Conservation (phyloP, 2,888 invertebrate genomes). For the Eutolmus rufibarbis region DNA sequence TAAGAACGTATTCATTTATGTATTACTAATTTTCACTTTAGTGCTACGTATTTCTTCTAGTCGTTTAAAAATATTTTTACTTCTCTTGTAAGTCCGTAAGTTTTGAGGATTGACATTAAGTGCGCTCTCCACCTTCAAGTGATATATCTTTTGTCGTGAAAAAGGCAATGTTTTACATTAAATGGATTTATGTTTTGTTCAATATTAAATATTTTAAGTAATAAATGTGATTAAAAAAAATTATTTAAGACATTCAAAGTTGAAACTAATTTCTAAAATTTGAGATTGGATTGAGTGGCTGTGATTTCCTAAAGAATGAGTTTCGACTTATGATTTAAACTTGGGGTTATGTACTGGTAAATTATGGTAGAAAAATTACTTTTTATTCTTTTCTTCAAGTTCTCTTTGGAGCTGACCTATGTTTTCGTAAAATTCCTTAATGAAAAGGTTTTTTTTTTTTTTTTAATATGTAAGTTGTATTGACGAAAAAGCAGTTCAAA, state of each 20-base stretch:
- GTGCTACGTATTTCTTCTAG: not conserved
- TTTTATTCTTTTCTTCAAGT: not conserved
- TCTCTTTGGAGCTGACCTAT: not conserved
- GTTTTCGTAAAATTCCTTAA: not conserved
- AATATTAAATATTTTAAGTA: not conserved
- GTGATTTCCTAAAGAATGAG: not conserved
- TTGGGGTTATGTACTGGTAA: not conserved
- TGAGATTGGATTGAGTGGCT: not conserved
- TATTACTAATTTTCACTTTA: not conserved
- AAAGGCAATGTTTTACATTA: not conserved
- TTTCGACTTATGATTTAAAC: not conserved
- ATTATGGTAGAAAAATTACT: not conserved
- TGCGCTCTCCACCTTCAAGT: not conserved
- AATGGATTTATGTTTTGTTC: not conserved
- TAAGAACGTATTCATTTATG: not conserved
- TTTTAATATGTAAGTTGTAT: not conserved
- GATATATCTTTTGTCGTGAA: not conserved
- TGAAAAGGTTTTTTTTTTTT: not conserved
- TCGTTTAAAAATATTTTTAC: not conserved
- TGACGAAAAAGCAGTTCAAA: too few relatives aligned
- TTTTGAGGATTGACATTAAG: not conserved
- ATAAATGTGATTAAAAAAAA: not conserved
- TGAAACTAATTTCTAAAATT: not conserved
- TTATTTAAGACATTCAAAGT: not conserved
- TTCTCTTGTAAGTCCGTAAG: not conserved